phyloP scores from a whole-genome alignment of 2,888 invertebrate genomes.

The Rotaria macrura region DNA sequence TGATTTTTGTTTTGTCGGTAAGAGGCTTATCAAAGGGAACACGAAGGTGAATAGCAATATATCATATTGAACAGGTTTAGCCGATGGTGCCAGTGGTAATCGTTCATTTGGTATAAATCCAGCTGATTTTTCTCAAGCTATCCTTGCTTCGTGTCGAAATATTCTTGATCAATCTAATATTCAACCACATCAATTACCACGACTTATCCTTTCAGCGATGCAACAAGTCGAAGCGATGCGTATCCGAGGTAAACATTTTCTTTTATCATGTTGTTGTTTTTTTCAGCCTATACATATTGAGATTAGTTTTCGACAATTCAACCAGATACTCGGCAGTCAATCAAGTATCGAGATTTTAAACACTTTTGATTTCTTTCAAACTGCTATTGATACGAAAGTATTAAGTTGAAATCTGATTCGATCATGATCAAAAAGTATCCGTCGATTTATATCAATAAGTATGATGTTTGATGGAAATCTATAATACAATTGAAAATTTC shows the following conservation, averaged over 20 bases:
- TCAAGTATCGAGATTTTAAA: no score
- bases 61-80: neutral
- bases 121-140: conserved; percentile 27
- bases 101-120: conserved; percentile 32
- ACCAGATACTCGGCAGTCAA: no score
- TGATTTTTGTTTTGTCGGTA: conserved; percentile 28
- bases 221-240: conserved; percentile 24
- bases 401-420: no score
- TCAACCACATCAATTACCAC: conserved; percentile 25
- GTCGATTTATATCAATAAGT: no score
- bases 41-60: neutral
- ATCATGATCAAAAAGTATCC: no score
- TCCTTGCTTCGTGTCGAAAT: conserved; percentile 20
- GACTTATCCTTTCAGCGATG: conserved; percentile 24
- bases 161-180: conserved; percentile 23
- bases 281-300: no score
- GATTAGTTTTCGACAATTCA: no score
- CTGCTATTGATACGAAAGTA: no score
- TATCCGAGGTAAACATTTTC: conserved; percentile 15
- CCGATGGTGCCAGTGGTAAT: conserved; percentile 34
- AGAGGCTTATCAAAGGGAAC: neutral
- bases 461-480: no score
- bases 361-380: no score
- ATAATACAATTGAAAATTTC: no score
- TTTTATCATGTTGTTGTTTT: no score